phyloP scores from a whole-genome alignment of 2,797 vertebrate species.

The Clarias laeviceps region DNA sequence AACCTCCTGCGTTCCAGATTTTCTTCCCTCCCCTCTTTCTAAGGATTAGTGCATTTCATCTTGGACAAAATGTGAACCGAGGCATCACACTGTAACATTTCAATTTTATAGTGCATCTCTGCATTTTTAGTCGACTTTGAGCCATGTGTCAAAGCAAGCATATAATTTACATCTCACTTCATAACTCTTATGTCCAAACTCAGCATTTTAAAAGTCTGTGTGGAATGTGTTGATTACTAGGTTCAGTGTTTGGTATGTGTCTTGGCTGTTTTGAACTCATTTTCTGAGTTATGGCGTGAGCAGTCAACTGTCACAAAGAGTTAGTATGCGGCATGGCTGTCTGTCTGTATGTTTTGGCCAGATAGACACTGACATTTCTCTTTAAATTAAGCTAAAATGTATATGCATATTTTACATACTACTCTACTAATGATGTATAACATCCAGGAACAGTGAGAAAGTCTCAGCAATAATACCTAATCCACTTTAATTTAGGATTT shows the following conservation, averaged over 20 bases:
- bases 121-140: neutral
- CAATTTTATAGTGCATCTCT: slow-evolving; percentile 1
- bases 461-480: neutral
- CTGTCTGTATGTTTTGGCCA: slow-evolving; percentile 3
- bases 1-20: slow-evolving; percentile 17
- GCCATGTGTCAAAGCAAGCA: neutral
- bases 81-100: neutral
- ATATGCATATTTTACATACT: neutral
- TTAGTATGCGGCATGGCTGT: neutral
- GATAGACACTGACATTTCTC: neutral
- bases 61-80: neutral
- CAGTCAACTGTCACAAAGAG: slow-evolving; percentile 9
- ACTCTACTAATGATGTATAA: neutral
- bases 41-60: slow-evolving; percentile 19
- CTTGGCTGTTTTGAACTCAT: slow-evolving; percentile 16
- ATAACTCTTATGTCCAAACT: slow-evolving; percentile 9
- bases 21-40: neutral
- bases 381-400: neutral
- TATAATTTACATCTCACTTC: slow-evolving; percentile 23
- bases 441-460: neutral
- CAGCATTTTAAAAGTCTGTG: neutral
- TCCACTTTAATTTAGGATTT: neutral
- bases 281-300: neutral
- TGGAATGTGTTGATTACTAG: slow-evolving; percentile 34
- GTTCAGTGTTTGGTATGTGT: slow-evolving; percentile 22